These are phyloP conservation scores for Penaeus chinensis DNA, from an alignment of 1,140 invertebrate species.

Conservation along the genomic window DNA sequence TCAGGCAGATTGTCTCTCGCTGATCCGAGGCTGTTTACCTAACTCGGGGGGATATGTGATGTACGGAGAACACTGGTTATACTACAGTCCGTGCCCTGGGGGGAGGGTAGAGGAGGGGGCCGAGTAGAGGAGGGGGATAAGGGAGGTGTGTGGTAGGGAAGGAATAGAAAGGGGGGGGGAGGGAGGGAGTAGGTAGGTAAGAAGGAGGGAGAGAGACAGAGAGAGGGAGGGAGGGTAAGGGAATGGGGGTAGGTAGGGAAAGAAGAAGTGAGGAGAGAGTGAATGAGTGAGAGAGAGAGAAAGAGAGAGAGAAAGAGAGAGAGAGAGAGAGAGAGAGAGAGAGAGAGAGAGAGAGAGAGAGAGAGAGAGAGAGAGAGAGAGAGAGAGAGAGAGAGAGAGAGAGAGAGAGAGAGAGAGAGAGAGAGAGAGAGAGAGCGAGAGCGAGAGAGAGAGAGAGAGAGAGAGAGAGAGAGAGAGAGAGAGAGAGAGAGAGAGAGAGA, in stretches of 20 bases:
- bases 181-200: neutral
- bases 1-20: too few species aligned
- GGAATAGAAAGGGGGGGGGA: neutral
- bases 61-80: neutral
- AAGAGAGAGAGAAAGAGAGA: neutral
- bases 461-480: slow-evolving; percentile 1
- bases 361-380: neutral
- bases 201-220: too few species aligned
- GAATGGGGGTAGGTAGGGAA: neutral
- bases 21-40: too few species aligned
- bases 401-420: neutral
- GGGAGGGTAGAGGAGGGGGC: neutral
- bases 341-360: neutral
- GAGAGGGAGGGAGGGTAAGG: neutral
- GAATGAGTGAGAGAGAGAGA: neutral
- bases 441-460: neutral
- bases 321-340: neutral
- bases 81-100: neutral
- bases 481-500: neutral
- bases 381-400: neutral
- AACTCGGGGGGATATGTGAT: neutral
- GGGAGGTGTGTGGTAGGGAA: neutral
- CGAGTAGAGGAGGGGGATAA: neutral
- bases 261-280: neutral
- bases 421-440: neutral